Percentiles rank a stretch among this genome's conserved stretches.
phyloP scores from a whole-genome alignment of 2,888 invertebrate species.

The Drosophila setosimentum region DNA sequence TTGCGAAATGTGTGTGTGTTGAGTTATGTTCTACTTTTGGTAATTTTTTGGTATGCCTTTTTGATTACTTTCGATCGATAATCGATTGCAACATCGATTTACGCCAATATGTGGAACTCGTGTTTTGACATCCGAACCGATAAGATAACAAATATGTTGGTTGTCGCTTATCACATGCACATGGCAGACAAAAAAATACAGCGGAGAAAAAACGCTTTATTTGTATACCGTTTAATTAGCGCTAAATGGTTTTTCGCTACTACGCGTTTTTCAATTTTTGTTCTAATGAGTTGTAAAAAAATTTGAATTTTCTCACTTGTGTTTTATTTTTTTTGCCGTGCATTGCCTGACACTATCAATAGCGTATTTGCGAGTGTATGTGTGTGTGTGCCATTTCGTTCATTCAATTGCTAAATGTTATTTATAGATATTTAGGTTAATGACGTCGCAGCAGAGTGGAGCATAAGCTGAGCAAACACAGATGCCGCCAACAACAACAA shows the following conservation, averaged over 20 bases:
- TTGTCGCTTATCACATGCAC: constrained; percentile 39
- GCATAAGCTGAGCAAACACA: constrained; percentile 38
- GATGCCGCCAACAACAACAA: constrained; percentile 36
- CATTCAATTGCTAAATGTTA: constrained; percentile 69
- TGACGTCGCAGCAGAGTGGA: constrained; percentile 61
- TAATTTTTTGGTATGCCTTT: constrained; percentile 5
- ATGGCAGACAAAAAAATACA: constrained; percentile 23
- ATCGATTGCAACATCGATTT: constrained; percentile 51
- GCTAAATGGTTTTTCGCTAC: constrained; percentile 31
- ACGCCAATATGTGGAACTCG: constrained; percentile 8
- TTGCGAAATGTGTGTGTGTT: constrained; percentile 66
- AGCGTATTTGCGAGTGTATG: constrained; percentile 18
- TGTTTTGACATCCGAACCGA: constrained; percentile 37
- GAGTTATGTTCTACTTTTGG: constrained; percentile 58
- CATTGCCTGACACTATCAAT: constrained; percentile 38
- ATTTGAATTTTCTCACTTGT: constrained; percentile 24
- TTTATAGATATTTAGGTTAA: constrained; percentile 78
- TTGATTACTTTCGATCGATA: constrained; percentile 67
- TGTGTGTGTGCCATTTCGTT: constrained; percentile 51
- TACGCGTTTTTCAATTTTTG: constrained; percentile 2
- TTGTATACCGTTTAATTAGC: constrained; percentile 30
- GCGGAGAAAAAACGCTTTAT: background rate
- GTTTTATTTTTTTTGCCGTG: constrained; percentile 3
- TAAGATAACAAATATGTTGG: constrained; percentile 39
- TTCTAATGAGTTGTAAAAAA: constrained; percentile 47